A percentile compares a stretch with the other conserved stretches of the same genome.
Evolutionary conservation across 2,888 invertebrate genomes (phyloP).

Genomic region (Deroplatys truncata): DNA sequence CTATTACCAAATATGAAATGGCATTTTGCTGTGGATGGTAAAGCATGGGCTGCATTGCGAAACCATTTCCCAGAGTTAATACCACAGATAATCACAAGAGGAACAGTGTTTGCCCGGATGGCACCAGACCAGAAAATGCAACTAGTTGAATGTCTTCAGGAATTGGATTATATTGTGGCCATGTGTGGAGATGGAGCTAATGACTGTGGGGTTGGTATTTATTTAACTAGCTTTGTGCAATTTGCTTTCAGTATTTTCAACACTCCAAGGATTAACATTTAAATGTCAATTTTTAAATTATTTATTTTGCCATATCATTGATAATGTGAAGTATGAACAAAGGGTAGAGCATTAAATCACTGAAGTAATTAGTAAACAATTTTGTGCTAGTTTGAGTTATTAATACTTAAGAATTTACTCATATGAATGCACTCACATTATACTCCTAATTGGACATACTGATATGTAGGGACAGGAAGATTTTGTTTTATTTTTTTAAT

Average conservation of each 20-base stretch:
- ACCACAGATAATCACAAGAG: conserved; percentile 53
- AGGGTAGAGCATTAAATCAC: too few relatives aligned
- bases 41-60: conserved; percentile 70
- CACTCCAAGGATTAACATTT: background rate
- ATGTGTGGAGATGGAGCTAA: conserved; percentile 63
- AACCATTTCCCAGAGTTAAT: conserved; percentile 67
- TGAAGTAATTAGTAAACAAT: too few relatives aligned
- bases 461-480: too few relatives aligned
- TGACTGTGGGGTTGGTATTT: conserved; percentile 68
- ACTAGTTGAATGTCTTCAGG: conserved; percentile 66
- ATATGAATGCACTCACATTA: too few relatives aligned
- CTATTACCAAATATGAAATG: background rate
- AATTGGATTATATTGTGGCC: conserved; percentile 61
- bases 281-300: background rate
- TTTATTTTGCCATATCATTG: background rate
- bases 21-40: conserved; percentile 37
- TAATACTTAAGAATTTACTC: too few relatives aligned
- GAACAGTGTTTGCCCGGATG: conserved; percentile 67
- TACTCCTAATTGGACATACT: too few relatives aligned
- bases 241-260: background rate
- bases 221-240: conserved; percentile 4
- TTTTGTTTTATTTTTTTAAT: too few relatives aligned
- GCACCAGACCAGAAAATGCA: conserved; percentile 78
- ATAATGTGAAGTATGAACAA: too few relatives aligned
- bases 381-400: too few relatives aligned